Base-by-base conservation (phyloP, 2,888 invertebrate species). In the Dusona sp. region DNA sequence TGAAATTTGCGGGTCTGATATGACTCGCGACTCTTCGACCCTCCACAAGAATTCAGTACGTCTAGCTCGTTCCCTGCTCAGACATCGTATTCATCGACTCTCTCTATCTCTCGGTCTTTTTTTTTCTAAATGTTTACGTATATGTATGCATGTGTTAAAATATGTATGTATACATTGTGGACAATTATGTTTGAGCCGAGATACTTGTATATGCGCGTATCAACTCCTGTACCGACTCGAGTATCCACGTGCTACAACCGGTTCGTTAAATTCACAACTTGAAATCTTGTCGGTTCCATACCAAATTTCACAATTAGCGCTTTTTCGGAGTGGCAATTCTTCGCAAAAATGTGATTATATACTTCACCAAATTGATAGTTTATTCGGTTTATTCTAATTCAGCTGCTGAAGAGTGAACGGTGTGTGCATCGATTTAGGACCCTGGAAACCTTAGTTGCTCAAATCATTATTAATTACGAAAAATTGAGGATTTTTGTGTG, bases 41-140 rank as follows among this genome's bases (percentile, higher is more conserved):
- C 51, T 25, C 86, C 75, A 45, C 86, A 87, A 90, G 90, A 91
- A 92, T 90, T 92, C 92, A 92, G 92, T 92, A 89, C 89, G 90
- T 90, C 89, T 89, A 90, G 91, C 88, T 89, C 91, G 86, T 90
- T 90, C 90, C 89, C 88, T 88, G 89, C 91, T 89, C 87, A 89
- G 89, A 89, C 88, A 89, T 90, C 91, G 86, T 83, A 79, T 68
- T 19, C 51, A 22, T 38, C 16, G 19, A 51, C 19, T 38, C 80
- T 38, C 80, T 80, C 25, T 65, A 19, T 64, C 25, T 19, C 22
- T 54, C n/a, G 36, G 22, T 33, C 54, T 72, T 29, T 51, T 33
- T 51, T 19, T n/a, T 13, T 54, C 11, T 22, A 54, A 9, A 45
- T 45, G 29, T 73, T 51, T 22, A 48, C 19, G 9, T 16, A 48